Evolutionary conservation across 2,888 invertebrate species (phyloP).

Genomic region (Camponotus fellah): DNA sequence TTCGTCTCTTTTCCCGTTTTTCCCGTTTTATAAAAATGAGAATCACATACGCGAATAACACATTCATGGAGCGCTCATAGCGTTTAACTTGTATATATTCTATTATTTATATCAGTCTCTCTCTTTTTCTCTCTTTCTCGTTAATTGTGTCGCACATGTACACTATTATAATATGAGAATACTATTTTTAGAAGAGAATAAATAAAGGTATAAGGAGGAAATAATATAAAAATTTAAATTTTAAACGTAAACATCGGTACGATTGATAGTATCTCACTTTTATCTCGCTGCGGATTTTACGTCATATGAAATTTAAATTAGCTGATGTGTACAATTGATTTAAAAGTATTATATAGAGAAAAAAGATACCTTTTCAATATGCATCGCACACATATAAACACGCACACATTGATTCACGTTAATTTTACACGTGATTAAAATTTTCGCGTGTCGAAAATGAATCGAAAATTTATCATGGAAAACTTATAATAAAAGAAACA

Average conservation of each 20-base stretch:
- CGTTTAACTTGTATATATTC: constrained; percentile 32
- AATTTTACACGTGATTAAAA: not conserved
- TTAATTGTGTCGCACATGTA: constrained; percentile 40
- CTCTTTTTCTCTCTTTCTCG: not conserved
- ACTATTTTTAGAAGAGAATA: not conserved
- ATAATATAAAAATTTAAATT: not conserved
- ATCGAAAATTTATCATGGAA: constrained; percentile 25
- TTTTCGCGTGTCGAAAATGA: not conserved
- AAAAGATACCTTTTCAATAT: not conserved
- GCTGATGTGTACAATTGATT: not conserved
- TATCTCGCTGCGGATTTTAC: not conserved
- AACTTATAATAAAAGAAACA: constrained; percentile 18
- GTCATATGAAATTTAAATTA: not conserved
- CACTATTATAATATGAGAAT: not conserved
- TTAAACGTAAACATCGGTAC: constrained; percentile 4
- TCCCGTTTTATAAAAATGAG: constrained; percentile 36
- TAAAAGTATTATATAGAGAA: not conserved
- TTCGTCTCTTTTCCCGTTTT: constrained; percentile 19
- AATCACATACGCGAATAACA: constrained; percentile 23
- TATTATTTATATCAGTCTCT: constrained; percentile 2
- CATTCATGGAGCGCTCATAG: constrained; percentile 31
- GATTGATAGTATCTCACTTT: not conserved
- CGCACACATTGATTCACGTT: not conserved
- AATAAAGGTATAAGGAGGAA: not conserved
- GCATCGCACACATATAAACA: not conserved